Base-by-base conservation (phyloP, 2,888 invertebrate species). In the Drosophila paranaensis region DNA sequence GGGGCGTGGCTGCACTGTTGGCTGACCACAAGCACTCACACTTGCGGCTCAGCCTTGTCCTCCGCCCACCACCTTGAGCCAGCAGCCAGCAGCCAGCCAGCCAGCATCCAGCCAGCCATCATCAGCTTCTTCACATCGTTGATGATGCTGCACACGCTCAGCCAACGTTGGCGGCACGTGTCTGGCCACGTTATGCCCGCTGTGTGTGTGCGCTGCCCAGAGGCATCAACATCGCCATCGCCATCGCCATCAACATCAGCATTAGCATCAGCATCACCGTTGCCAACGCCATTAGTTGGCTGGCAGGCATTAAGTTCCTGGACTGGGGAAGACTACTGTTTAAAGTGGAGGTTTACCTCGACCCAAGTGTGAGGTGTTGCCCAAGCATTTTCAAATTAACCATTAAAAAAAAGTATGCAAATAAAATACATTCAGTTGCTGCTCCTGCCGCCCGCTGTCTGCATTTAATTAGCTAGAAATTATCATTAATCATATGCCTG, bases 141-240 rank as follows among this genome's bases (percentile, higher is more conserved):
- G 88, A 73, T 82, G 90, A 89, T 89, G 89, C 87, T 69, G 90
- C 84, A 84, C 90, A 84, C 90, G 84, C 90, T 88, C 65, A 54
- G 40, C 87, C 87, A 86, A 89, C 73, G 33, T 84, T 90, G 76
- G 62, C 89, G 90, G 81, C 84, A 84, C 84, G 84, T 84, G 84
- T 82, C 84, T 54, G 54, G 77, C 72, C 87, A 79, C 86, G 83
- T 69, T 77, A 67, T 80, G 77, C 68, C 81, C 60, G 82, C 82
- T 87, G 82, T 60, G 74, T 73, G 45, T 45, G 81, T 56, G 74
- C 72, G 66, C 65, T 72, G 82, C 82, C 74, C 58, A 55, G 33
- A 78, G 82, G 48, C 77, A 78, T 71, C 70, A 45, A 13, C 66
- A 67, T 43, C 35, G 62, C 77, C 70, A 45, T 57, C 53, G 35